A percentile compares a stretch with the other conserved stretches of the same genome.
phyloP scores from a whole-genome alignment of 2,113 vertebrate species.

The Anarhynchus alexandrinus region DNA sequence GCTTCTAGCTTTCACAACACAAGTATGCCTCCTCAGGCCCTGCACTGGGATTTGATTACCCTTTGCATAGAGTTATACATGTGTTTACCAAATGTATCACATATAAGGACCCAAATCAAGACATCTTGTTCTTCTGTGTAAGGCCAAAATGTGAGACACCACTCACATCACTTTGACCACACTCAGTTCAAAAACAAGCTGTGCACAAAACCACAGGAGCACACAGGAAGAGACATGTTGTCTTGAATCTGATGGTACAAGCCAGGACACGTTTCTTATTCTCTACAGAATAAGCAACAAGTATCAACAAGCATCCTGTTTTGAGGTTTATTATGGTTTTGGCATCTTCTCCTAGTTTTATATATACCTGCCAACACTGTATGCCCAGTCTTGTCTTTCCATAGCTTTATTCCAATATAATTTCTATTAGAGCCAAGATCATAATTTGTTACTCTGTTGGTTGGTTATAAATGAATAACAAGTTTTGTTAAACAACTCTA shows the following conservation, averaged over 20 bases:
- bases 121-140: background rate
- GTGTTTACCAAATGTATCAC: background rate
- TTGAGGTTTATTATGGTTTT: background rate
- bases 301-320: background rate
- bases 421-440: background rate
- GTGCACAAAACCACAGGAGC: background rate
- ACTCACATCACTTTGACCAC: background rate
- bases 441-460: background rate
- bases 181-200: background rate
- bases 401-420: background rate
- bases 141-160: background rate
- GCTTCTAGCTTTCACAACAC: background rate
- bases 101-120: background rate
- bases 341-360: background rate
- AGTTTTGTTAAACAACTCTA: background rate
- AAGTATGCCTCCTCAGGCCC: background rate
- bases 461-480: background rate
- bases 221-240: background rate
- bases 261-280: background rate
- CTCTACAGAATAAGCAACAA: background rate
- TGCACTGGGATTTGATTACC: background rate
- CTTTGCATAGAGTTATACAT: background rate
- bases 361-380: background rate
- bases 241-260: background rate
- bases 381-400: background rate